phyloP scores from a whole-genome alignment of 1,140 invertebrate species.

The Triops cancriformis region DNA sequence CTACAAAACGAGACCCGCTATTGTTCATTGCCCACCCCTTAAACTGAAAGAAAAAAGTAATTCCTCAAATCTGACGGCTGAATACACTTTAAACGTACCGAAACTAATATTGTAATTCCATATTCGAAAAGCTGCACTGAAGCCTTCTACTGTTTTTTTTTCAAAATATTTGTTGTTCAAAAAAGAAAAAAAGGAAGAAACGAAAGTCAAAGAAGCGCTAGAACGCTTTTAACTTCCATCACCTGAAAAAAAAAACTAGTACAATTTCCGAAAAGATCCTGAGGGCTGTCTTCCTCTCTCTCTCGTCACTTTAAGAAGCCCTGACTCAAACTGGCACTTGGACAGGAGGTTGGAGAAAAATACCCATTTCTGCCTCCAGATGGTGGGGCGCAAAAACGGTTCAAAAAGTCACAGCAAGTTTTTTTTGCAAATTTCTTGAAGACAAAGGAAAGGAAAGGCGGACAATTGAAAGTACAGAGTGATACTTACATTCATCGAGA shows the following conservation, averaged over 20 bases:
- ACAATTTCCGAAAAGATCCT: too few relatives aligned
- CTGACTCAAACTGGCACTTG: background rate
- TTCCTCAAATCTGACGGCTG: too few relatives aligned
- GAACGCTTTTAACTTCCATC: background rate
- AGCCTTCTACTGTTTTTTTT: background rate
- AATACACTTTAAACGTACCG: too few relatives aligned
- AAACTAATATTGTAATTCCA: background rate
- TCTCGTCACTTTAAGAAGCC: background rate
- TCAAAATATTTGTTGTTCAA: too few relatives aligned
- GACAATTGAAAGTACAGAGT: conserved; percentile 18
- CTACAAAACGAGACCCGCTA: too few relatives aligned
- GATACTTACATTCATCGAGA: conserved; percentile 91
- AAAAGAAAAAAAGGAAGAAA: background rate
- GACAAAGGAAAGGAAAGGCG: background rate
- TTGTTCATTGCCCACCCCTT: too few relatives aligned
- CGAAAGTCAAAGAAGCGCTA: background rate
- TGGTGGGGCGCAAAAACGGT: background rate
- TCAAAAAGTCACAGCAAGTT: background rate
- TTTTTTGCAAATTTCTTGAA: background rate
- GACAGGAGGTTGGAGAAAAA: background rate
- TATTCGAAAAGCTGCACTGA: background rate
- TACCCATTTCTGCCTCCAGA: background rate
- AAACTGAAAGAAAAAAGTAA: too few relatives aligned
- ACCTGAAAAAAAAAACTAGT: background rate
- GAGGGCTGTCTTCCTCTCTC: too few relatives aligned